These are phyloP conservation scores for Dicaeum eximium DNA, from an alignment of 2,113 vertebrate genomes.

Conservation along the genomic window DNA sequence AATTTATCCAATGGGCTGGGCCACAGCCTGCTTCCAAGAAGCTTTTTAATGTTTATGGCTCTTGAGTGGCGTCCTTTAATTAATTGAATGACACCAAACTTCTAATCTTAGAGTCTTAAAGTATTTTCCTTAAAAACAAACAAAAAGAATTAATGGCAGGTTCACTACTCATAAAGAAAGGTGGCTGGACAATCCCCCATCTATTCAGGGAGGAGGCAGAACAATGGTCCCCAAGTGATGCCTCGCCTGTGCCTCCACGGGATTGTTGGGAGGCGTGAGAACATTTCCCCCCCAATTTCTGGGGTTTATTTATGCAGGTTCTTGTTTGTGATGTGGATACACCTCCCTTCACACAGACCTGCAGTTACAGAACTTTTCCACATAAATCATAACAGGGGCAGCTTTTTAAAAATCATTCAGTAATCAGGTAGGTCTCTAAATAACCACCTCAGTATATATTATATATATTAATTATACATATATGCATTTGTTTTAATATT, in stretches of 20 bases:
- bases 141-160: conserved; percentile 31
- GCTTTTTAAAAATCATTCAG: background rate
- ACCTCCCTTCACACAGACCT: background rate
- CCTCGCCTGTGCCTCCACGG: background rate
- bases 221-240: background rate
- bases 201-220: background rate
- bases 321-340: background rate
- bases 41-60: conserved; percentile 30
- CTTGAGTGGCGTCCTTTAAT: conserved; percentile 39
- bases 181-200: background rate
- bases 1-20: conserved; percentile 25
- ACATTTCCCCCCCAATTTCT: conserved; percentile 20
- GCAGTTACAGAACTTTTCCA: background rate
- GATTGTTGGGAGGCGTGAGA: conserved; percentile 23
- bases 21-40: conserved; percentile 53
- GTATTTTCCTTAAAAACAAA: conserved; percentile 24
- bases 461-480: too few species aligned
- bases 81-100: conserved; percentile 15
- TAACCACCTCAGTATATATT: background rate
- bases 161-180: conserved; percentile 41
- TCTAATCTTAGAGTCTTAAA: conserved; percentile 26
- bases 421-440: background rate
- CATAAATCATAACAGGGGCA: background rate
- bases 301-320: background rate
- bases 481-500: background rate